Base-by-base conservation (phyloP, 2,113 vertebrate species). In the Marmota flaviventris region DNA sequence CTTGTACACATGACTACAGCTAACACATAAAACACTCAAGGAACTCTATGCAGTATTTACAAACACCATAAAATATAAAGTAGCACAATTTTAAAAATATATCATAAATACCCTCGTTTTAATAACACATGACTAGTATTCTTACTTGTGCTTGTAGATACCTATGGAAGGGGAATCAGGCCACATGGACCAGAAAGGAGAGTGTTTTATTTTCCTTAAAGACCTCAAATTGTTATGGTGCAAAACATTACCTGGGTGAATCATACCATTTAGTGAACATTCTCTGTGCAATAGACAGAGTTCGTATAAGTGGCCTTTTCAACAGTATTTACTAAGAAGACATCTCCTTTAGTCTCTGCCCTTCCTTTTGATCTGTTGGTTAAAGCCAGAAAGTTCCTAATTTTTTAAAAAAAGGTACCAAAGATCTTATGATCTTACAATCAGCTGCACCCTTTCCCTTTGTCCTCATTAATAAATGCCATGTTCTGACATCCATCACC, bases 391-490 rank as follows among this genome's bases (percentile, higher is more conserved):
- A 56, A 45, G 17, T 67, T 48, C 20, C 61, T 10, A 73, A 53
- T 72, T 58, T 8, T 39, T 39, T 39, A 45, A 96, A 56, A 48
- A 70, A 78, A 32, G 48, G 63, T 51, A 34, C 14, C 25, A 37
- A 53, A 93, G 3, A 75, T n/a, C 27, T 45, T 77, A 94, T 5
- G 3, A 75, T 37, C 27, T 45, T 77, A 94, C 7, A n/a, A 61
- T 53, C 27, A 69, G 22, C 1, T 11, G 45, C 58, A 73, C 85
- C 5, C n/a, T 24, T 32, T 34, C 89, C 67, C 24, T 89, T 2
- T 86, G 63, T 92, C 76, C 42, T 88, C 69, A 87, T 8, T 79
- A 85, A 58, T 39, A 13, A 45, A 96, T 67, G 32, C 70, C 85
- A 34, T 81, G 20, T 37, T 92, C 86, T 97, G 51, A 94, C 29